Evolutionary conservation across 2,888 invertebrate species (phyloP).

Genomic region (Dasysyrphus tricinctus): DNA sequence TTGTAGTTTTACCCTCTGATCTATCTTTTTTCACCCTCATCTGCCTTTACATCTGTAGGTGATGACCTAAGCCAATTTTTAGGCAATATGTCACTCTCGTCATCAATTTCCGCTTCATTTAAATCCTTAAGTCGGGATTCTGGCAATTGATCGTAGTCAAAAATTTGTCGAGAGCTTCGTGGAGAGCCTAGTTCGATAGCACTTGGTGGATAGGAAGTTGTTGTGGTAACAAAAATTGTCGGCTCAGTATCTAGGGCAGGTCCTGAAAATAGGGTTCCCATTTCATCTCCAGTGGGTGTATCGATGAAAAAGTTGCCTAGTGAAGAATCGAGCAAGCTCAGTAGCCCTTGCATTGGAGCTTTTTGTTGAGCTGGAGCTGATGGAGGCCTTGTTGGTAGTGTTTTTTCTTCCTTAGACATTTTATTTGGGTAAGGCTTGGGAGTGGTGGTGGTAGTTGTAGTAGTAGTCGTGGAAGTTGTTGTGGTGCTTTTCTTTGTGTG

Average conservation of each 20-base stretch:
- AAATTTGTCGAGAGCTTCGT: constrained; percentile 81
- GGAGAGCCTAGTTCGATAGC: constrained; percentile 74
- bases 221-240: constrained; percentile 73
- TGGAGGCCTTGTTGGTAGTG: constrained; percentile 43
- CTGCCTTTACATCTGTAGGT: constrained; percentile 67
- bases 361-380: constrained; percentile 38
- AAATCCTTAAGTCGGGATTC: constrained; percentile 79
- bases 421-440: constrained; percentile 48
- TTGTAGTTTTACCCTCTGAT: constrained; percentile 48
- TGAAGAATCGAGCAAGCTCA: constrained; percentile 81
- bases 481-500: constrained; percentile 80
- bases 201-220: constrained; percentile 69
- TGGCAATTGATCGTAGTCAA: constrained; percentile 83
- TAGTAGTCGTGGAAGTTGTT: constrained; percentile 69
- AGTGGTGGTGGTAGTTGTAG: constrained; percentile 74
- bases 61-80: constrained; percentile 59
- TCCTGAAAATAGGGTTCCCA: constrained; percentile 53
- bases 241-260: constrained; percentile 45
- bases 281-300: constrained; percentile 72
- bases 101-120: constrained; percentile 43
- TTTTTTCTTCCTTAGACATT: constrained; percentile 34
- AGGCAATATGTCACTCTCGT: constrained; percentile 33
- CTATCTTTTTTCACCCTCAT: constrained; percentile 72
- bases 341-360: constrained; percentile 79
- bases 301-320: constrained; percentile 80